These are phyloP conservation scores for Pachyrhynchus sulphureomaculatus DNA, from an alignment of 1,140 invertebrate species.

Conservation along the genomic window DNA sequence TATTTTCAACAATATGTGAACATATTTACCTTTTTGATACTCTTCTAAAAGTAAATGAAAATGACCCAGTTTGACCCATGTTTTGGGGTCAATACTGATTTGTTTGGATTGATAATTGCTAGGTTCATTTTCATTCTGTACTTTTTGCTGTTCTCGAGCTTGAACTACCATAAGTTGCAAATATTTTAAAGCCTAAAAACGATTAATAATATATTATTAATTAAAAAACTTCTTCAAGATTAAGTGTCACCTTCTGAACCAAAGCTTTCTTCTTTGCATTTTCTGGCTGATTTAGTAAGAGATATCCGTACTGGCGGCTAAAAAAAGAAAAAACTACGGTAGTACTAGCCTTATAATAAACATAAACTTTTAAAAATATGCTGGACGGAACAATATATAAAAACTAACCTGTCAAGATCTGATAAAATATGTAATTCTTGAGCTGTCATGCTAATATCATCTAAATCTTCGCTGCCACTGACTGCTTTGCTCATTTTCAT, in stretches of 20 bases:
- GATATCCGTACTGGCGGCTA: constrained; percentile 84
- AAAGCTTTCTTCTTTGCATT: constrained; percentile 75
- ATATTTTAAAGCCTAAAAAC: constrained; percentile 71
- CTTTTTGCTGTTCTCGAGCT: constrained; percentile 63
- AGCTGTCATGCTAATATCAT: constrained; percentile 55
- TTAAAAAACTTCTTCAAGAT: neutral
- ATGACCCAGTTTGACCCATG: constrained; percentile 92
- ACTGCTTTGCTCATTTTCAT: constrained; percentile 34
- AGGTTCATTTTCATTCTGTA: constrained; percentile 55
- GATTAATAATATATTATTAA: constrained; percentile 13
- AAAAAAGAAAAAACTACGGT: constrained; percentile 48
- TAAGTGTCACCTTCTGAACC: constrained; percentile 66
- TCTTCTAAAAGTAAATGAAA: constrained; percentile 89
- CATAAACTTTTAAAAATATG: neutral
- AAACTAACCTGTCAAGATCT: constrained; percentile 77
- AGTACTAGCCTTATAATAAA: constrained; percentile 4
- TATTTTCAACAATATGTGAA: neutral
- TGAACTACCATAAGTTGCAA: constrained; percentile 80
- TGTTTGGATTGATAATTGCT: constrained; percentile 55
- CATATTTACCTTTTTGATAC: constrained; percentile 85
- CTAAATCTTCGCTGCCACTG: constrained; percentile 25
- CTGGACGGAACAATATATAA: neutral
- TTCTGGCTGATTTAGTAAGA: constrained; percentile 74
- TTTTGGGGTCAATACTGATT: constrained; percentile 83
- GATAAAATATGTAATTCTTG: constrained; percentile 79